Base-by-base conservation (phyloP, 2,113 vertebrate species). In the Scopus umbretta region DNA sequence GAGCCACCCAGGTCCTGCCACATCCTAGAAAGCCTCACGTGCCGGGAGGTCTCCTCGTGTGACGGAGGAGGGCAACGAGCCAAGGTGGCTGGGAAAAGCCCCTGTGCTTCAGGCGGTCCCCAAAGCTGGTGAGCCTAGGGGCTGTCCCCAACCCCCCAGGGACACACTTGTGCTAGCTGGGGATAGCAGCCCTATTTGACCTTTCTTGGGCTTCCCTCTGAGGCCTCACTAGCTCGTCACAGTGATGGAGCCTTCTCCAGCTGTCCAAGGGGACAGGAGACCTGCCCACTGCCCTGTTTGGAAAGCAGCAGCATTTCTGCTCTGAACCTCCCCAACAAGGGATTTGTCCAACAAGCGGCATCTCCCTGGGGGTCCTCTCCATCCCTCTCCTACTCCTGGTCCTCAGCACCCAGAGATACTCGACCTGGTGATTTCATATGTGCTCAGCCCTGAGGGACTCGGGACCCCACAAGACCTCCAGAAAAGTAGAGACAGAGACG, bases 1-100 rank as follows among this genome's bases (percentile, higher is more conserved):
- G 9, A 78, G 32, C n/a, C 45, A 42, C 53, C 17, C 40, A 23
- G 22, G 38, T 42, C 40, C n/a, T 53, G 32, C 49, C 43, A 7
- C 27, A 13, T 61, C 79, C 68, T 42, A 59, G 66, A 73, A 59
- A 84, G 40, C 38, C 58, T 45, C 81, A 5, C 0, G 0, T 80
- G 79, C 29, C 5, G 3, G 3, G 71, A 71, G 22, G 43, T 61
- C 25, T 42, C n/a, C n/a, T 79, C 0, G 0, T 2, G 2, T 55
- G 61, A 25, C 1, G 2, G n/a, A 76, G 50, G 42, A 92, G 23
- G 23, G 47, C 55, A 42, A 55, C 0, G 1, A 90, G 82, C 66
- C 73, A 92, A 61, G 66, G 27, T 19, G 27, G 45, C 63, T 36
- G 59, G 45, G 79, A 91, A 88, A 91, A 85, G 38, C 45, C 62